Evolutionary conservation across 2,888 invertebrate genomes (phyloP).

Genomic region (Dendrolimus pini): DNA sequence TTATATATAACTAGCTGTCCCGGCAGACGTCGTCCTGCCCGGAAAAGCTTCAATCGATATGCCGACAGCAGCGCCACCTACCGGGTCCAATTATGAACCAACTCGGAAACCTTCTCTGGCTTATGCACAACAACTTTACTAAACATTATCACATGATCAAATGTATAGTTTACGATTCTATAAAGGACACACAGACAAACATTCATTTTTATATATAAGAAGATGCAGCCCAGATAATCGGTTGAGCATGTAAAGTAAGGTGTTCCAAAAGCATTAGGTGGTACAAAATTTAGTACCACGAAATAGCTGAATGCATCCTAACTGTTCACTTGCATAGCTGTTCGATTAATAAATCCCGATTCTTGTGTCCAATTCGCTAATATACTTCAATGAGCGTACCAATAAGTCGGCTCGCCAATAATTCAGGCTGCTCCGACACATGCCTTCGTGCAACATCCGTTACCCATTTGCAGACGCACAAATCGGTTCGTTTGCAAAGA

Average conservation of each 20-base stretch:
- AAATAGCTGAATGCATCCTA: conserved; percentile 4
- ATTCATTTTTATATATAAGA: too few species aligned
- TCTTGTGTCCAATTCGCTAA: conserved; percentile 43
- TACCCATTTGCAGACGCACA: conserved; percentile 68
- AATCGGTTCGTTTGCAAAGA: conserved; percentile 74
- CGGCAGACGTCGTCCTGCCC: too few species aligned
- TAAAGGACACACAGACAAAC: too few species aligned
- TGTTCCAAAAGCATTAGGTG: not conserved
- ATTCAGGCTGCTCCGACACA: conserved; percentile 53
- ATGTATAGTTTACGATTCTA: too few species aligned
- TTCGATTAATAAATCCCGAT: conserved; percentile 17
- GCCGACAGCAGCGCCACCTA: too few species aligned
- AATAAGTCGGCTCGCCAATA: conserved; percentile 54
- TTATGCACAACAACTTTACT: too few species aligned
- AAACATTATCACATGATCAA: too few species aligned
- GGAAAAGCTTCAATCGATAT: too few species aligned
- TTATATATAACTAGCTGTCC: too few species aligned
- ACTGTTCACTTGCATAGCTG: conserved; percentile 1
- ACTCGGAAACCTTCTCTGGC: too few species aligned
- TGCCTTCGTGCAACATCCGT: conserved; percentile 62
- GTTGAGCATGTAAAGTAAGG: not conserved
- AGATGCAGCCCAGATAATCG: too few species aligned
- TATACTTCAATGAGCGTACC: conserved; percentile 53
- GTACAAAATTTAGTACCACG: not conserved
- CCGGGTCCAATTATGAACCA: too few species aligned